Evolutionary conservation across 1,140 invertebrate genomes (phyloP).

Genomic region (Dinoponera quadriceps): DNA sequence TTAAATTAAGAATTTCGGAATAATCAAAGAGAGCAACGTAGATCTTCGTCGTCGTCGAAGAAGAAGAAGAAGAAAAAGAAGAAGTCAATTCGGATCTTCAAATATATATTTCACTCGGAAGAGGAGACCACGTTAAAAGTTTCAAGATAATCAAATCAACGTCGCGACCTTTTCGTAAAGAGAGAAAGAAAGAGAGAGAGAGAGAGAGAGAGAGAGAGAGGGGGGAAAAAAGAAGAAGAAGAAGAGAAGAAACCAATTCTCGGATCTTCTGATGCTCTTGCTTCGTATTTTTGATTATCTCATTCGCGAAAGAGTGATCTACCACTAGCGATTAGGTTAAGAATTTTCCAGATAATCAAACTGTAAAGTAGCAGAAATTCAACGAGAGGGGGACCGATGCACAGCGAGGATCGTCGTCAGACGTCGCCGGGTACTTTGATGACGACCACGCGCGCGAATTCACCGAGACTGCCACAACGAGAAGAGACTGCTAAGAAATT

Average conservation of each 20-base stretch:
- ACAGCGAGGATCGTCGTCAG: constrained; percentile 2
- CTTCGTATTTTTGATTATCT: background rate
- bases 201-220: no score
- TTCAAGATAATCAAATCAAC: constrained; percentile 41
- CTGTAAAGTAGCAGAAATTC: background rate
- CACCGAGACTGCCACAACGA: constrained; percentile 24
- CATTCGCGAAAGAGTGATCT: constrained; percentile 16
- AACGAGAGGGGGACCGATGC: background rate
- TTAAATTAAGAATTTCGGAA: constrained; percentile 13
- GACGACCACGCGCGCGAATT: constrained; percentile 17
- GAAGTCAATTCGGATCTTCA: constrained; percentile 11
- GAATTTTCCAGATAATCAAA: constrained; percentile 43
- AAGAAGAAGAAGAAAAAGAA: background rate
- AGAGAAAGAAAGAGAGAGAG: no score
- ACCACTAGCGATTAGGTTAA: constrained; percentile 51
- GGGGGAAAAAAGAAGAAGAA: background rate
- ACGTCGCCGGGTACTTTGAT: background rate
- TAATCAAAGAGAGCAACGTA: constrained; percentile 34
- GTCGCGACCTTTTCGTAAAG: background rate
- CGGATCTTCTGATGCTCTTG: background rate
- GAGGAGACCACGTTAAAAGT: background rate
- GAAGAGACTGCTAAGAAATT: constrained; percentile 25
- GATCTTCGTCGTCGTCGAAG: background rate
- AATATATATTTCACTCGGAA: background rate
- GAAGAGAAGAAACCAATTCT: background rate